These are phyloP conservation scores for Poicephalus meyeri DNA, from an alignment of 2,113 vertebrate genomes.

Conservation along the genomic window DNA sequence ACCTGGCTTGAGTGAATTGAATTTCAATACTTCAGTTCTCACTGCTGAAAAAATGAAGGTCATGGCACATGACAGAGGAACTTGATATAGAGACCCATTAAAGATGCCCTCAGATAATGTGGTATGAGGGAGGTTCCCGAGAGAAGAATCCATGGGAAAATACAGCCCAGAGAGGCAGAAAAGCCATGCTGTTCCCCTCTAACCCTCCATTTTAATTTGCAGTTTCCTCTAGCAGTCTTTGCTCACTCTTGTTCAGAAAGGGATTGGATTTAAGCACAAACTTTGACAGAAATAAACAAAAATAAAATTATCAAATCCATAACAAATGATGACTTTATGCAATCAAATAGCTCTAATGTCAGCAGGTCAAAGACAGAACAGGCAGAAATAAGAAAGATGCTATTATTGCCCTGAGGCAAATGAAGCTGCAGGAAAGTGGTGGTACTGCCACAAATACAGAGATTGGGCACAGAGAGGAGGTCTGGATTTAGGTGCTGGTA, in stretches of 20 bases:
- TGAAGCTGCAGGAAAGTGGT: not conserved
- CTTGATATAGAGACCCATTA: not conserved
- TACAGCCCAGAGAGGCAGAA: not conserved
- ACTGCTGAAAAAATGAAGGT: not conserved
- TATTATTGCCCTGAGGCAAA: not conserved
- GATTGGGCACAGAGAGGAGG: not conserved
- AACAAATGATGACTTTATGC: not conserved
- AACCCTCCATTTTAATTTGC: not conserved
- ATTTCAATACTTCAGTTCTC: not conserved
- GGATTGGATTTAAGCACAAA: not conserved
- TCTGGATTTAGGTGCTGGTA: not conserved
- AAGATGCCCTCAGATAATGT: not conserved
- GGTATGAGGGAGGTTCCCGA: not conserved
- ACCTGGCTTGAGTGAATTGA: not conserved
- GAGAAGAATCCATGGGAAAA: not conserved
- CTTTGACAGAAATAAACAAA: not conserved
- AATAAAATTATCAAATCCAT: not conserved
- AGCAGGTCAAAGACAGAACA: not conserved
- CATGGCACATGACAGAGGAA: not conserved
- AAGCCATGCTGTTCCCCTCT: not conserved
- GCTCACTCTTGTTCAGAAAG: not conserved
- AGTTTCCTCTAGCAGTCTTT: not conserved
- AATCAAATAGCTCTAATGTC: not conserved
- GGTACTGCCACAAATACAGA: not conserved
- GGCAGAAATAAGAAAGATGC: not conserved